phyloP scores from a whole-genome alignment of 2,797 vertebrate genomes.

The Hydrophis major region DNA sequence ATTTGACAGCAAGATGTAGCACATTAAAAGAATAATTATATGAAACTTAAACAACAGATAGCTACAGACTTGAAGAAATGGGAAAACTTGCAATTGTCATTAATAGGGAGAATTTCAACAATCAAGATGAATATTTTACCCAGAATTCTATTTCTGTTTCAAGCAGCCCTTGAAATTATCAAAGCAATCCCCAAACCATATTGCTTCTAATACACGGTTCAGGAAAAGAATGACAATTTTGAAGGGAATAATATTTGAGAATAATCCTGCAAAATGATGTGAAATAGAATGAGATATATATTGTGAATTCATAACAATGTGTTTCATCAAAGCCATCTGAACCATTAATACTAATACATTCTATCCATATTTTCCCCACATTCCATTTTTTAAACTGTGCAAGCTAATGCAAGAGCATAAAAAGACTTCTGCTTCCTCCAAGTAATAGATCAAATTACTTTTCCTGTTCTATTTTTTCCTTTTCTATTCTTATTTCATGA shows the following conservation, averaged over 20 bases:
- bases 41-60: too few relatives aligned
- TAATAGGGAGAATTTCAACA: too few relatives aligned
- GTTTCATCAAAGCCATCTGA: background rate
- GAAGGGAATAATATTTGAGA: background rate
- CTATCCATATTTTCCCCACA: background rate
- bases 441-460: background rate
- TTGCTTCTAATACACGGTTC: slow-evolving; percentile 32
- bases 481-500: background rate
- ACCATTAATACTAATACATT: background rate
- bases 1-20: too few relatives aligned
- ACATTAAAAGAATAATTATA: too few relatives aligned
- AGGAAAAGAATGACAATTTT: slow-evolving; percentile 35
- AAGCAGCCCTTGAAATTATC: slow-evolving; percentile 29
- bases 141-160: too few relatives aligned
- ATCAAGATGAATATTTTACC: too few relatives aligned
- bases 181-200: slow-evolving; percentile 41
- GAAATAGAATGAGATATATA: background rate
- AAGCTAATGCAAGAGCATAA: background rate
- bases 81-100: too few relatives aligned
- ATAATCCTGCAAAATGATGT: background rate
- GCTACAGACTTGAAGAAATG: too few relatives aligned
- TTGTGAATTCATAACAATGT: background rate
- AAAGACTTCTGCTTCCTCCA: background rate
- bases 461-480: background rate
- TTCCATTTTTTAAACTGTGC: background rate